A percentile compares a stretch with the other conserved stretches of the same genome.
phyloP scores from a whole-genome alignment of 2,888 invertebrate species.

The Netelia melanura region DNA sequence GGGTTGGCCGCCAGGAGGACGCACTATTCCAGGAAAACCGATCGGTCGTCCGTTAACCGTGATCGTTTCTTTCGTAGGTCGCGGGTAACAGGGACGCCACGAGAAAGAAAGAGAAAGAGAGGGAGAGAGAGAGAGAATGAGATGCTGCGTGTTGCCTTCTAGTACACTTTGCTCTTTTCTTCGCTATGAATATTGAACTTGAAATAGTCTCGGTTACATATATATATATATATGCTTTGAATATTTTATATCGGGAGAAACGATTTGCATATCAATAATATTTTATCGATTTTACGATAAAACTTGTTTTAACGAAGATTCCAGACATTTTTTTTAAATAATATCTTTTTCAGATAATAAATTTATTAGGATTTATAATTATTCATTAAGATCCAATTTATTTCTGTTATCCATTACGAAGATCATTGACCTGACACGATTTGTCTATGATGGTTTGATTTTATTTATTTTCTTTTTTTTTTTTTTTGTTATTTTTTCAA shows the following conservation, averaged over 20 bases:
- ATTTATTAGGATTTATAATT: too few relatives aligned
- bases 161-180: background rate
- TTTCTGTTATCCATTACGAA: too few relatives aligned
- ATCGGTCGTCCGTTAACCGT: slow-evolving; percentile 76
- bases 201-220: slow-evolving; percentile 13
- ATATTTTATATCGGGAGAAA: background rate
- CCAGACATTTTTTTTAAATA: too few relatives aligned
- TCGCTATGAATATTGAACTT: background rate
- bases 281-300: too few relatives aligned
- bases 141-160: slow-evolving; percentile 7
- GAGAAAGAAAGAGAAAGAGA: background rate
- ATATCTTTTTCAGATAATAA: too few relatives aligned
- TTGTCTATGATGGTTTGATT: too few relatives aligned
- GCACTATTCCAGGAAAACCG: slow-evolving; percentile 79
- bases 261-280: too few relatives aligned
- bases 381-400: too few relatives aligned
- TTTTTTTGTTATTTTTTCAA: background rate
- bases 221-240: background rate
- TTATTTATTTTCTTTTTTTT: too few relatives aligned
- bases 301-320: too few relatives aligned
- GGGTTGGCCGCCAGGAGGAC: slow-evolving; percentile 78
- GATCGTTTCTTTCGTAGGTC: slow-evolving; percentile 74
- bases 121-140: background rate
- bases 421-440: too few relatives aligned
- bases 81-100: slow-evolving; percentile 50